Conservation (phyloP, 2,888 invertebrate species). For the Trimorus sp. region DNA sequence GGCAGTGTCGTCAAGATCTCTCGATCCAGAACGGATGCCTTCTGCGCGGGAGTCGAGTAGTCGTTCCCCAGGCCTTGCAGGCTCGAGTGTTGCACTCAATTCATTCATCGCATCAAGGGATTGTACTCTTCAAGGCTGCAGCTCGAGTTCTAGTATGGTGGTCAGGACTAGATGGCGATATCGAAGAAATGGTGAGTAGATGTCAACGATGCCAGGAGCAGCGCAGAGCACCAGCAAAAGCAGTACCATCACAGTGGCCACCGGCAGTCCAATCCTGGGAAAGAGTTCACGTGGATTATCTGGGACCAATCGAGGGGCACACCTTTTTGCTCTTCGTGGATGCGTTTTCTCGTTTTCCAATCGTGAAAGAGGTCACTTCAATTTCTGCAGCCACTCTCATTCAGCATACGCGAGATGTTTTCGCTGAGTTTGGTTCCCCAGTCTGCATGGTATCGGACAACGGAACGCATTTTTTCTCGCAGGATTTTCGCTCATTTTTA, state of each 20-base stretch:
- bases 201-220: neutral
- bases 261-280: conserved; percentile 1
- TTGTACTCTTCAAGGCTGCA: conserved; percentile 63
- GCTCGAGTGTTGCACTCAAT: too few species aligned
- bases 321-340: conserved; percentile 22
- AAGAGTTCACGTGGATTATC: conserved; percentile 20
- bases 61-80: too few species aligned
- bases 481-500: conserved; percentile 6
- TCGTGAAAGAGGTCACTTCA: conserved; percentile 14
- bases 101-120: too few species aligned
- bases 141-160: conserved; percentile 67
- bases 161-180: conserved; percentile 61
- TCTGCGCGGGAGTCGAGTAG: neutral
- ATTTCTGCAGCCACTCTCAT: conserved; percentile 12
- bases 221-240: neutral
- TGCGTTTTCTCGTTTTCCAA: conserved; percentile 8
- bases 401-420: neutral
- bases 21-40: neutral
- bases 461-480: conserved; percentile 10
- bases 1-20: neutral
- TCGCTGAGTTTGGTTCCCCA: conserved; percentile 9
- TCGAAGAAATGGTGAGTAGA: neutral
- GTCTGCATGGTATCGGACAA: conserved; percentile 14
- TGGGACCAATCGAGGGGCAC: conserved; percentile 12
- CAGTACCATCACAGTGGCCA: conserved; percentile 15